These are phyloP conservation scores for Eulithis testata DNA, from an alignment of 2,888 invertebrate species.

Conservation along the genomic window DNA sequence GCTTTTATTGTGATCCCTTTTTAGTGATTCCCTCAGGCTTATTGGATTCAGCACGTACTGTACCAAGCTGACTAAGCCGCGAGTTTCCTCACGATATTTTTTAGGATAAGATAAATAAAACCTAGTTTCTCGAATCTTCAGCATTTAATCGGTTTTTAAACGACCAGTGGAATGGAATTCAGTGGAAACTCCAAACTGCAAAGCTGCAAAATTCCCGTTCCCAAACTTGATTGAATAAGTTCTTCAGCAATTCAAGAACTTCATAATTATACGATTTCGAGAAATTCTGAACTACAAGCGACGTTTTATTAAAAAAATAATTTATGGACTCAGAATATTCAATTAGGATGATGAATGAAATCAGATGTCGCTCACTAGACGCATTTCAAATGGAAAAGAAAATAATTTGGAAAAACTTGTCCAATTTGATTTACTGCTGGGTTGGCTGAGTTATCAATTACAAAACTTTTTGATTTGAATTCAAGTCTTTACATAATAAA, in stretches of 20 bases:
- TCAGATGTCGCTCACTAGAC: slow-evolving; percentile 6
- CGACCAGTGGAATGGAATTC: not conserved
- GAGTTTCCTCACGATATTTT: too few relatives aligned
- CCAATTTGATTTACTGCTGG: slow-evolving; percentile 1
- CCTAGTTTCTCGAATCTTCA: not conserved
- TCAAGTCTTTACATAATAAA: too few relatives aligned
- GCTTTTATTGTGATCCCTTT: not conserved
- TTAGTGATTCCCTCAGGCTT: too few relatives aligned
- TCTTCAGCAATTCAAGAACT: slow-evolving; percentile 20
- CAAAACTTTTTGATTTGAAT: not conserved
- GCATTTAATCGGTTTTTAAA: not conserved
- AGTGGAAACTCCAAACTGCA: slow-evolving; percentile 11
- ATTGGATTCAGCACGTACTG: too few relatives aligned
- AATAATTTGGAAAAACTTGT: slow-evolving; percentile 8
- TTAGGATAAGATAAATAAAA: too few relatives aligned
- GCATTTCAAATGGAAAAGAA: slow-evolving; percentile 4
- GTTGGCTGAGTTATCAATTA: not conserved
- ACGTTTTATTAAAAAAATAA: slow-evolving; percentile 28
- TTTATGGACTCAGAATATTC: slow-evolving; percentile 24
- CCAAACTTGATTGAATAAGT: slow-evolving; percentile 15
- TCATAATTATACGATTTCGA: slow-evolving; percentile 19
- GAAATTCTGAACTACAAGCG: slow-evolving; percentile 19
- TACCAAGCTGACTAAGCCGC: too few relatives aligned
- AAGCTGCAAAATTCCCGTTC: slow-evolving; percentile 15
- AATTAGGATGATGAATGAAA: slow-evolving; percentile 30